Percentiles rank a stretch among this genome's conserved stretches.
Evolutionary conservation across 2,113 vertebrate species (phyloP).

Genomic region (Dicrurus megarhynchus): DNA sequence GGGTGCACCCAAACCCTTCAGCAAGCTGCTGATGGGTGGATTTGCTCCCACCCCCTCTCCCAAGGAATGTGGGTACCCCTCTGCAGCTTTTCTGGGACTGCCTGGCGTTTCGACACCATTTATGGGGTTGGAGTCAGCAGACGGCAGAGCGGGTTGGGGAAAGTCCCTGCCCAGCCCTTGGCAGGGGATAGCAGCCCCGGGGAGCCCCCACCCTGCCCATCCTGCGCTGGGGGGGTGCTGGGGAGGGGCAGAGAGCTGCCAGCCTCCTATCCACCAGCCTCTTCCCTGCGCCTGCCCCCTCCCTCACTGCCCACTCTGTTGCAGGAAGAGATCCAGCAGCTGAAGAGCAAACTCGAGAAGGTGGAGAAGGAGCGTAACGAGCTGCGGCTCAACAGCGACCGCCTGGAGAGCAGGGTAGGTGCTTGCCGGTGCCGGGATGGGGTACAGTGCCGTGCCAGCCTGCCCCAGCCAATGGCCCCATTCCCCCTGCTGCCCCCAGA

Average conservation of each 20-base stretch:
- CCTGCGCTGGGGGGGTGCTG: not conserved
- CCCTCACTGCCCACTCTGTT: not conserved
- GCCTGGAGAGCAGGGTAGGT: conserved; percentile 90
- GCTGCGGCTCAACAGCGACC: conserved; percentile 89
- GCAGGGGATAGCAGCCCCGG: not conserved
- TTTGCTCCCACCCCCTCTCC: not conserved
- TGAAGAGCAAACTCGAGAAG: conserved; percentile 89
- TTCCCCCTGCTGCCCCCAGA: conserved; percentile 65
- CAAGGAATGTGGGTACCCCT: not conserved
- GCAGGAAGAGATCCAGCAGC: conserved; percentile 94
- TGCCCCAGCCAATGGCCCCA: not conserved
- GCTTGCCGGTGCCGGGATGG: not conserved
- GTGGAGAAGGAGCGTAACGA: conserved; percentile 95
- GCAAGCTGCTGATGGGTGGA: not conserved
- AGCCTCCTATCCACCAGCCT: not conserved
- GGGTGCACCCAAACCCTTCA: not conserved
- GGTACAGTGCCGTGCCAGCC: rapidly evolving
- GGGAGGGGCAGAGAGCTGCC: not conserved
- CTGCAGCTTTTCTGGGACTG: not conserved
- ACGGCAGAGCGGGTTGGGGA: not conserved
- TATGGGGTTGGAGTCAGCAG: conserved; percentile 40
- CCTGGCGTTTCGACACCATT: conserved; percentile 24
- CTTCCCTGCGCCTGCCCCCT: not conserved
- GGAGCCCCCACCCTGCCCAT: conserved; percentile 16
- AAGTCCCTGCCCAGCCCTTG: conserved; percentile 51